Evolutionary conservation across 2,888 invertebrate species (phyloP).

Genomic region (Margaritifera margaritifera): DNA sequence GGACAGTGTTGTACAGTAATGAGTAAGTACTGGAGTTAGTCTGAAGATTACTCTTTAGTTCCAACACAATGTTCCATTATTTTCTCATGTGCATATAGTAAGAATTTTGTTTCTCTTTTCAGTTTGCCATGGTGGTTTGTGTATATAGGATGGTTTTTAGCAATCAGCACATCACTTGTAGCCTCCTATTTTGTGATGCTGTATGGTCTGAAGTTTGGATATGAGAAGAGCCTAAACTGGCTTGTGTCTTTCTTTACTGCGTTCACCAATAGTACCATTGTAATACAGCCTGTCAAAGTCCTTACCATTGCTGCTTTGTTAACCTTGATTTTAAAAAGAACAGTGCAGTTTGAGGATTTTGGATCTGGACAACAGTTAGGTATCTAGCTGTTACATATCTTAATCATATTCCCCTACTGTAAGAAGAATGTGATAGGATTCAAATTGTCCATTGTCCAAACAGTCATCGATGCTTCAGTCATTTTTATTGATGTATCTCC

Average conservation of each 20-base stretch:
- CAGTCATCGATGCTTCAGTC: too few relatives aligned
- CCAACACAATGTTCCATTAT: too few relatives aligned
- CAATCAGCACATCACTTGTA: slow-evolving; percentile 35
- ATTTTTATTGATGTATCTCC: too few relatives aligned
- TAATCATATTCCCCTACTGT: too few relatives aligned
- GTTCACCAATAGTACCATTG: slow-evolving; percentile 43
- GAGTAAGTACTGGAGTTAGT: too few relatives aligned
- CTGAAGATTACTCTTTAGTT: too few relatives aligned
- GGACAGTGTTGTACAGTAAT: too few relatives aligned
- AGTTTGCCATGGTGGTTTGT: slow-evolving; percentile 64
- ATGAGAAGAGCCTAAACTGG: slow-evolving; percentile 59
- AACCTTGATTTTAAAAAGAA: slow-evolving; percentile 43
- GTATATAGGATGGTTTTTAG: slow-evolving; percentile 55
- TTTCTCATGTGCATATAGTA: too few relatives aligned
- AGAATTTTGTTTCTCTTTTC: neutral
- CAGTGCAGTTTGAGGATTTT: slow-evolving; percentile 33
- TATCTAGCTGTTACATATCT: neutral
- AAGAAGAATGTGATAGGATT: too few relatives aligned
- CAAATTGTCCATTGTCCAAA: too few relatives aligned
- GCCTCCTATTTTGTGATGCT: slow-evolving; percentile 60
- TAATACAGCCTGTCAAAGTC: slow-evolving; percentile 55
- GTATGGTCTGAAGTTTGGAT: slow-evolving; percentile 64
- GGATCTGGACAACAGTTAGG: slow-evolving; percentile 16
- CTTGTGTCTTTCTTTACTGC: slow-evolving; percentile 58
- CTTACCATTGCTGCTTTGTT: slow-evolving; percentile 37